phyloP scores from a whole-genome alignment of 2,888 invertebrate species.

The Synergus japonicus region DNA sequence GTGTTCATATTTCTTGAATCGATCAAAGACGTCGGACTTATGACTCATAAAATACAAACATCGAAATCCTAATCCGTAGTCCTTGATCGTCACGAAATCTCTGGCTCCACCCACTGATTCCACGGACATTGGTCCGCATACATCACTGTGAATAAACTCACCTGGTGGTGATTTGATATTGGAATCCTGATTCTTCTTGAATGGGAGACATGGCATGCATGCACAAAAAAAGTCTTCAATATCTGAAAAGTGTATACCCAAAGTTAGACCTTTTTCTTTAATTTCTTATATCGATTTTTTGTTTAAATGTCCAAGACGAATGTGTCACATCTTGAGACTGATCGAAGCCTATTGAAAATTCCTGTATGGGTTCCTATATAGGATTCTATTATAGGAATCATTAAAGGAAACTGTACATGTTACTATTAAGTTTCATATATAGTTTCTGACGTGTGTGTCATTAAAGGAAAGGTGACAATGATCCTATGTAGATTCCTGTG shows the following conservation, averaged over 20 bases:
- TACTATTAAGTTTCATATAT: too few relatives aligned
- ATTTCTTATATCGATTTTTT: too few relatives aligned
- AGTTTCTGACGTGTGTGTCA: too few relatives aligned
- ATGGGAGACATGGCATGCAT: conserved; percentile 46
- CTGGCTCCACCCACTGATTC: conserved; percentile 36
- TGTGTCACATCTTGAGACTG: too few relatives aligned
- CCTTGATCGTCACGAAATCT: conserved; percentile 50
- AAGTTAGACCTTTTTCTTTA: background rate
- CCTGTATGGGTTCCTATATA: too few relatives aligned
- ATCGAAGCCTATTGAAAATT: too few relatives aligned
- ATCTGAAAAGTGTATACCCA: conserved; percentile 46
- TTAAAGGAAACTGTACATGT: too few relatives aligned
- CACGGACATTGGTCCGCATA: conserved; percentile 44
- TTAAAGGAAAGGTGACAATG: too few relatives aligned
- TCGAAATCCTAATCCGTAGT: conserved; percentile 48
- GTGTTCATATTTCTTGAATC: conserved; percentile 44
- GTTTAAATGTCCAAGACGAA: too few relatives aligned
- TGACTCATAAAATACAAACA: conserved; percentile 45
- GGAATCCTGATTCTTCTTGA: background rate
- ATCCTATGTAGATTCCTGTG: too few relatives aligned
- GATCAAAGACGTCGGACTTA: conserved; percentile 42
- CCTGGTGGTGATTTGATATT: conserved; percentile 13
- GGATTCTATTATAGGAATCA: too few relatives aligned
- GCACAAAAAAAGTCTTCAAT: conserved; percentile 47
- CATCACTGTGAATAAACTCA: conserved; percentile 44